Conservation (phyloP, 1,140 invertebrate species). For the Chrysopa pallens region DNA sequence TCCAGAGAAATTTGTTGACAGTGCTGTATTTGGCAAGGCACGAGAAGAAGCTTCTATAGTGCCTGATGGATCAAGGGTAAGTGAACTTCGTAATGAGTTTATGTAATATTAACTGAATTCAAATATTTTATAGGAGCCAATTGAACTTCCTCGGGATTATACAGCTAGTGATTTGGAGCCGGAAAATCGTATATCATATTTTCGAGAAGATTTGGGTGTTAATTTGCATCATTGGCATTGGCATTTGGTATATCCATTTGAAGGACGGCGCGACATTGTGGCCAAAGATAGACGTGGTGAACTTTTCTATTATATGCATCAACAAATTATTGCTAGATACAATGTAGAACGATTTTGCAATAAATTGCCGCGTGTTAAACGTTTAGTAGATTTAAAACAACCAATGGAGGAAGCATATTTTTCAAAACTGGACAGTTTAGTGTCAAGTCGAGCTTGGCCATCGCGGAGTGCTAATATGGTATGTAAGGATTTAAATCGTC, state of each 20-base stretch:
- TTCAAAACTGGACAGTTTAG: constrained; percentile 13
- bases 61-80: constrained; percentile 38
- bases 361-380: constrained; percentile 7
- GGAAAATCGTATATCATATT: constrained; percentile 59
- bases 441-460: constrained; percentile 42
- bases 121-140: constrained; percentile 22
- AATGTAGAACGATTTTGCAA: constrained; percentile 23
- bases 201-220: constrained; percentile 52
- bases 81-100: constrained; percentile 8
- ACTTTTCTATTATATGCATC: constrained; percentile 64
- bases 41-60: constrained; percentile 48
- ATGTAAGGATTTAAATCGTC: constrained; percentile 43
- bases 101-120: constrained; percentile 5
- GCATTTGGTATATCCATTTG: constrained; percentile 63
- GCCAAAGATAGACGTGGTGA: constrained; percentile 53
- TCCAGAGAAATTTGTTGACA: constrained; percentile 61
- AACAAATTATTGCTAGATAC: constrained; percentile 41
- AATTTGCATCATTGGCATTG: constrained; percentile 73
- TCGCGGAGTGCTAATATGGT: constrained; percentile 34
- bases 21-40: constrained; percentile 43
- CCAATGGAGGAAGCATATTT: background rate
- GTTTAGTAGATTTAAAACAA: background rate
- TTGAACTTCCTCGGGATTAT: constrained; percentile 53
- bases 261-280: constrained; percentile 35
- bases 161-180: constrained; percentile 52